These are phyloP conservation scores for Apotomis capreana DNA, from an alignment of 2,888 invertebrate species.

Conservation along the genomic window DNA sequence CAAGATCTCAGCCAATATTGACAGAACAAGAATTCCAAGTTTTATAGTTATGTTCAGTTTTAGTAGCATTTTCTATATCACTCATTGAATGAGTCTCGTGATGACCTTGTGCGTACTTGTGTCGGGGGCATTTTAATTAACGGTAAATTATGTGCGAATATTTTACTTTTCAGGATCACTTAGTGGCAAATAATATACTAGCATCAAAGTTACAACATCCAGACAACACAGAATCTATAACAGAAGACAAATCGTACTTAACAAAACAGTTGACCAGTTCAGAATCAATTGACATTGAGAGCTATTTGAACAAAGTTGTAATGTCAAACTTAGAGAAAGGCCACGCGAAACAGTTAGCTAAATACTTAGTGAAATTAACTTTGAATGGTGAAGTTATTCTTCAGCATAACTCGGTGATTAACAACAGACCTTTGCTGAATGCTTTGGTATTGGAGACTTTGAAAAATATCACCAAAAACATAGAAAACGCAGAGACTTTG, in stretches of 20 bases:
- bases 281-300: constrained; percentile 53
- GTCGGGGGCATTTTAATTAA: no score
- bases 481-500: constrained; percentile 63
- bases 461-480: constrained; percentile 62
- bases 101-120: no score
- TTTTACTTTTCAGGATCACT: constrained; percentile 64
- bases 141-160: not conserved
- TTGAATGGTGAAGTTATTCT: constrained; percentile 56
- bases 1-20: no score
- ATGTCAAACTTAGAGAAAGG: constrained; percentile 63
- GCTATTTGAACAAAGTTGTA: constrained; percentile 59
- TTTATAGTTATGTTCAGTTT: no score
- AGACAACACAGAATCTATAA: constrained; percentile 46
- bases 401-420: constrained; percentile 55
- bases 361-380: constrained; percentile 62
- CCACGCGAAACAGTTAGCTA: constrained; percentile 63
- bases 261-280: constrained; percentile 62
- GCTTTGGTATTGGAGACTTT: constrained; percentile 63
- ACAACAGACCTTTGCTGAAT: constrained; percentile 64
- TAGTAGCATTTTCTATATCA: no score
- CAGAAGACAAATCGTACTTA: constrained; percentile 60
- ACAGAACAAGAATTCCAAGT: no score
- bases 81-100: no score
- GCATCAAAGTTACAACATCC: constrained; percentile 55
- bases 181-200: constrained; percentile 67